Conservation (phyloP, 35 echinoderm and acorn worm genomes). For the Heliocidaris tuberculata region DNA sequence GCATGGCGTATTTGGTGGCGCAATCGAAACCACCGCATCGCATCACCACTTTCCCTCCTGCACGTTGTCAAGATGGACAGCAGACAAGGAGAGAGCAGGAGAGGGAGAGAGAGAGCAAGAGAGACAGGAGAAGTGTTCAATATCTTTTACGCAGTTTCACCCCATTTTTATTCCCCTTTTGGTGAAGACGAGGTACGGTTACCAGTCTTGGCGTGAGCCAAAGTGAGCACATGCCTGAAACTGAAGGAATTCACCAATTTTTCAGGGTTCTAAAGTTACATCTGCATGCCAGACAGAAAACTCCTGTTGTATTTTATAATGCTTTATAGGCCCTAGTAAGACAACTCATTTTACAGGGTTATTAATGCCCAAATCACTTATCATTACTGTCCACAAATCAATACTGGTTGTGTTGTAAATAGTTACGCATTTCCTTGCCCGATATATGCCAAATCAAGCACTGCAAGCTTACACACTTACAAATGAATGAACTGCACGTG, state of each 20-base stretch:
- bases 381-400: background rate
- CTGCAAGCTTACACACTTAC: background rate
- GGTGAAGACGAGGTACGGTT: background rate
- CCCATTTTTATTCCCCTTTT: slow-evolving; percentile 2
- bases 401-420: background rate
- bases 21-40: slow-evolving; percentile 9
- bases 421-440: background rate
- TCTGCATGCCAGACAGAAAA: background rate
- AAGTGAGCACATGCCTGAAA: background rate
- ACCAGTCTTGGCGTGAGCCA: background rate
- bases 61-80: background rate
- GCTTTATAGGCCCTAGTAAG: background rate
- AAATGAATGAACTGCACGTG: no score
- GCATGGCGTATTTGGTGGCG: slow-evolving; percentile 19
- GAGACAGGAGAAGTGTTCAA: background rate
- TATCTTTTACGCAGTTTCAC: slow-evolving; percentile 40
- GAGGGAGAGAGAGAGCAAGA: background rate
- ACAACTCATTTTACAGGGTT: background rate
- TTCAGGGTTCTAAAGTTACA: slow-evolving; percentile 4
- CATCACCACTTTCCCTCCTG: background rate
- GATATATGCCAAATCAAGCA: background rate
- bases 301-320: slow-evolving; percentile 11
- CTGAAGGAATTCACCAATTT: background rate
- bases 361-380: background rate
- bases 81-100: background rate